These are phyloP conservation scores for Dreissena rostriformis DNA, from an alignment of 1,140 invertebrate genomes.

Conservation along the genomic window DNA sequence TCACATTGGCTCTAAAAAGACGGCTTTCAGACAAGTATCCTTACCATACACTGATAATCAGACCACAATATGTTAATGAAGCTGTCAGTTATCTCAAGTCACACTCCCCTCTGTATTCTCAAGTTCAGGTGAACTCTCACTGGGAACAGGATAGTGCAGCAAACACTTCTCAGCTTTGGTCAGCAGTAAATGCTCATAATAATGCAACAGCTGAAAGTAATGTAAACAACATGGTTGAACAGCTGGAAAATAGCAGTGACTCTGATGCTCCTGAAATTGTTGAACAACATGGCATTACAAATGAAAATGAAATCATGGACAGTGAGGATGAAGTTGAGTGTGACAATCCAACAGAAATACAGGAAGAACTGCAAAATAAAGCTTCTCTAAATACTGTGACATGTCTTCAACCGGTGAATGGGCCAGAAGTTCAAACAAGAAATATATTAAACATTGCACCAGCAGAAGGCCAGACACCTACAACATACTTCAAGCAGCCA, in stretches of 20 bases:
- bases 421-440: conserved; percentile 44
- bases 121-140: conserved; percentile 41
- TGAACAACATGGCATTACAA: background rate
- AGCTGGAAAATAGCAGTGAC: background rate
- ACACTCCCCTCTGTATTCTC: conserved; percentile 16
- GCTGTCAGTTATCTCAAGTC: conserved; percentile 24
- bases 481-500: conserved; percentile 30
- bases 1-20: conserved; percentile 12
- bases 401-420: conserved; percentile 47
- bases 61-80: conserved; percentile 27
- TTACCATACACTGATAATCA: conserved; percentile 31
- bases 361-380: conserved; percentile 45
- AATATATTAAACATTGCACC: conserved; percentile 42
- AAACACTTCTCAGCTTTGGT: conserved; percentile 41
- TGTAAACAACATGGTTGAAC: conserved; percentile 2
- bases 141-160: conserved; percentile 38
- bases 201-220: background rate
- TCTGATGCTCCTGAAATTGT: conserved; percentile 26
- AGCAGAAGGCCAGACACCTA: conserved; percentile 50
- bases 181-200: conserved; percentile 28
- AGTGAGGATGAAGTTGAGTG: conserved; percentile 47
- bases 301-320: conserved; percentile 35
- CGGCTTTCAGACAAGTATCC: conserved; percentile 35
- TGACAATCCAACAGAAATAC: conserved; percentile 42
- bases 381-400: conserved; percentile 38